Evolutionary conservation across 2,797 vertebrate genomes (phyloP).

Genomic region (Silurus lanzhouensis): DNA sequence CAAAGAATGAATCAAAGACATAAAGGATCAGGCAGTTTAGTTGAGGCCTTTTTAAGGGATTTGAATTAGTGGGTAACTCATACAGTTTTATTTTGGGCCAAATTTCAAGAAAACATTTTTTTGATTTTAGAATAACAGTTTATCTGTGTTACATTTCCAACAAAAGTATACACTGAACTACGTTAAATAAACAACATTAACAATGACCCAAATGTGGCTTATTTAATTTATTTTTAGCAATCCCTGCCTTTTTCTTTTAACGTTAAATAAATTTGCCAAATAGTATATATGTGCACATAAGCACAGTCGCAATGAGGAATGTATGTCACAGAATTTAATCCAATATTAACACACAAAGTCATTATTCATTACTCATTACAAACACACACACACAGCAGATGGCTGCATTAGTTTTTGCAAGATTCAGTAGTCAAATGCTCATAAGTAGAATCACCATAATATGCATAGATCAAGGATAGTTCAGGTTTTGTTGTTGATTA

Average conservation of each 20-base stretch:
- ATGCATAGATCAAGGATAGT: background rate
- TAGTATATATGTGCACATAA: background rate
- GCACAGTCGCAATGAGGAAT: background rate
- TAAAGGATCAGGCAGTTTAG: background rate
- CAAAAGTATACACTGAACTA: background rate
- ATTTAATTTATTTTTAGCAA: background rate
- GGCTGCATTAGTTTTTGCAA: background rate
- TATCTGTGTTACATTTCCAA: too few relatives aligned
- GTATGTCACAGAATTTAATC: background rate
- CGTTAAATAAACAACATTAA: background rate
- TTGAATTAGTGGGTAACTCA: background rate
- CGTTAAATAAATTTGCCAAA: background rate
- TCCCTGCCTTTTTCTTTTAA: background rate
- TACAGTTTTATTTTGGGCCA: background rate
- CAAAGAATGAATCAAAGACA: conserved; percentile 60
- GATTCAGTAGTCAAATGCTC: background rate
- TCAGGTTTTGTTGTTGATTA: background rate
- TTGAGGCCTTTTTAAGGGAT: background rate
- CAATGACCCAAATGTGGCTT: background rate
- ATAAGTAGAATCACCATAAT: background rate
- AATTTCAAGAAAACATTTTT: too few relatives aligned
- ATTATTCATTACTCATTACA: background rate
- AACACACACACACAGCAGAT: background rate
- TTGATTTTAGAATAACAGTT: background rate
- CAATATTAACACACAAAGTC: background rate